Conservation (phyloP, 2,797 vertebrate genomes). For the Manis javanica region DNA sequence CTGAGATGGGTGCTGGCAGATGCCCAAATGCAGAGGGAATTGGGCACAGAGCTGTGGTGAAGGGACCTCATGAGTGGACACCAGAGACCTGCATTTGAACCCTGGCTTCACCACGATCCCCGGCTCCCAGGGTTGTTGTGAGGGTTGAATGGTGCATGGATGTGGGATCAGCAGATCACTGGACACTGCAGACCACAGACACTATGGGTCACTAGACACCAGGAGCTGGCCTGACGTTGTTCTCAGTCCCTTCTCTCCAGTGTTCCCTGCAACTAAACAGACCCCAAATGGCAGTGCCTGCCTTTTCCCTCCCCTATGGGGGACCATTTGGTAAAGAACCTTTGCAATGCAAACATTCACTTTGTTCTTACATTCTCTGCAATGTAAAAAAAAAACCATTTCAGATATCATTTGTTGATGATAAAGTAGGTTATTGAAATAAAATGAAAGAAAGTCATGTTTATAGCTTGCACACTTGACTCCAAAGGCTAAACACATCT, state of each 20-base stretch:
- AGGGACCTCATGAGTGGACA: accelerated
- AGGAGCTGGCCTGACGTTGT: neutral
- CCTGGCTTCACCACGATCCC: accelerated
- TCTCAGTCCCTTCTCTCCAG: neutral
- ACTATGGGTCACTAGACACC: no score
- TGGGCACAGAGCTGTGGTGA: accelerated
- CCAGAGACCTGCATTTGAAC: neutral
- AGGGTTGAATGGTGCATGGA: no score
- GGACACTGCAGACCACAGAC: no score
- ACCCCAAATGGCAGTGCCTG: neutral
- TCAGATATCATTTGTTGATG: neutral
- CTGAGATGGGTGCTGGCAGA: neutral
- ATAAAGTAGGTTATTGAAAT: conserved; percentile 69
- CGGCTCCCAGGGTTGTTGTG: no score
- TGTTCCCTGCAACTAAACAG: neutral
- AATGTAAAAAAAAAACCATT: neutral
- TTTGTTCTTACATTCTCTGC: neutral
- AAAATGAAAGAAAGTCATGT: conserved; percentile 71
- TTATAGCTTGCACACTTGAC: conserved; percentile 47
- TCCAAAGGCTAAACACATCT: conserved; percentile 20
- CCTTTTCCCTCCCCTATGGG: neutral
- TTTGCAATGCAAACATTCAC: neutral
- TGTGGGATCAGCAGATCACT: accelerated
- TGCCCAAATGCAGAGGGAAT: no score
- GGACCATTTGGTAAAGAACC: neutral